Evolutionary conservation across 2,797 vertebrate species (phyloP), one percentile per base, ranked within the genome.

Genomic region (Pantherophis vulpinus): DNA sequence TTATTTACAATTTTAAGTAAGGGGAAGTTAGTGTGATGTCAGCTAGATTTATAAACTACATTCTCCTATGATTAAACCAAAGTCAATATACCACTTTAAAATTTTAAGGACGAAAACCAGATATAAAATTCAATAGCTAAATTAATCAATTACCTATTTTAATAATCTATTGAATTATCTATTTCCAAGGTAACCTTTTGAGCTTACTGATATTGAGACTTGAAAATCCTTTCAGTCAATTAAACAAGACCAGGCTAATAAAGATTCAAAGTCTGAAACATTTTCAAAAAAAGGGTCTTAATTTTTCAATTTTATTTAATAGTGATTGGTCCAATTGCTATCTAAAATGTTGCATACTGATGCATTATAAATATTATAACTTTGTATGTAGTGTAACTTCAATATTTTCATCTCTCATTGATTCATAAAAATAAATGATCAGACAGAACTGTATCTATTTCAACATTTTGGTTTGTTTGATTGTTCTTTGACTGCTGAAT

Each of bases 251-350:
- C 4, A 87, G 1, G 1, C 61, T 11, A 89, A 87, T 7, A 14
- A 25, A 56, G 0, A 1, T 94, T 91, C 1, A 7, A 90, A 42
- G 0, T 90, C 90, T 88, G 47, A 93, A 42, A 91, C 29, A 32
- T 18, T 6, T 25, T 79, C 58, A 90, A 1, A 2, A 18, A 18
- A 90, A 8, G 61, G 0, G 87, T 88, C n/a, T 5, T 25, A 5
- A 59, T 11, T 23, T 47, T 0, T 0, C 18, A 1, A 1, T 2
- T 70, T 0, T 32, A 0, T 60, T 86, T 79, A 92, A 20, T 0
- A 93, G 0, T 1, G 6, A n/a, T 70, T 94, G 94, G 54, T 2
- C 54, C 37, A 91, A 27, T 61, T 1, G 63, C 79, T 55, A 42
- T n/a, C 13, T 87, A 29, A 18, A 4, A 86, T 91, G 0, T 6